Evolutionary conservation across 1,140 invertebrate species (phyloP).

Genomic region (silkworm (Bombyx mori)): DNA sequence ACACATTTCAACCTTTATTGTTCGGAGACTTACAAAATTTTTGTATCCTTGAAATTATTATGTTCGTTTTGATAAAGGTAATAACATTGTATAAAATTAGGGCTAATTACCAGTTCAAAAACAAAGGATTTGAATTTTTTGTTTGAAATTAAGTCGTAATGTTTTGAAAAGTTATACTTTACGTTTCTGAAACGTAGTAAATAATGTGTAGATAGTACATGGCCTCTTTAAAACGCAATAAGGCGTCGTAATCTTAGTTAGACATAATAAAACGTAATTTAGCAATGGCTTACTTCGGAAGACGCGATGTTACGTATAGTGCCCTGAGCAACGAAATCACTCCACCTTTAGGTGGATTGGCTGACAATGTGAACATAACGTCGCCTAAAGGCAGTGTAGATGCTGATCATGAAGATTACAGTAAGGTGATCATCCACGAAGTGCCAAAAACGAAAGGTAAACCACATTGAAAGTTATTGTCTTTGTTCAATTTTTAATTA

Average conservation of each 20-base stretch:
- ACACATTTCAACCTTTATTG: conserved; percentile 27
- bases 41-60: conserved; percentile 48
- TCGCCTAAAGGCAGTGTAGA: conserved; percentile 52
- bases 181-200: conserved; percentile 55
- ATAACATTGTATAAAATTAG: conserved; percentile 7
- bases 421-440: conserved; percentile 62
- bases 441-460: conserved; percentile 62
- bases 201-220: conserved; percentile 48
- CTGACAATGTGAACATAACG: conserved; percentile 33
- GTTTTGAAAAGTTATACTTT: conserved; percentile 27
- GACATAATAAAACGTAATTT: conserved; percentile 6
- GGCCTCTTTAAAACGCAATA: conserved; percentile 34
- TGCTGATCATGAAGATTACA: conserved; percentile 55
- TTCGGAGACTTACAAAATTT: conserved; percentile 42
- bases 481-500: too few relatives aligned
- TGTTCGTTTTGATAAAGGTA: conserved; percentile 17
- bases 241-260: conserved; percentile 34
- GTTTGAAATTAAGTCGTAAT: conserved; percentile 16
- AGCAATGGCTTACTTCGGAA: conserved; percentile 49
- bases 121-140: conserved; percentile 5
- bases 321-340: conserved; percentile 52
- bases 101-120: too few relatives aligned
- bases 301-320: conserved; percentile 56
- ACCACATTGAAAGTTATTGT: neutral
- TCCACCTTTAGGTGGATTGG: conserved; percentile 40